Base-by-base conservation (phyloP, 2,888 invertebrate genomes). In the Diachrysia chrysitis region DNA sequence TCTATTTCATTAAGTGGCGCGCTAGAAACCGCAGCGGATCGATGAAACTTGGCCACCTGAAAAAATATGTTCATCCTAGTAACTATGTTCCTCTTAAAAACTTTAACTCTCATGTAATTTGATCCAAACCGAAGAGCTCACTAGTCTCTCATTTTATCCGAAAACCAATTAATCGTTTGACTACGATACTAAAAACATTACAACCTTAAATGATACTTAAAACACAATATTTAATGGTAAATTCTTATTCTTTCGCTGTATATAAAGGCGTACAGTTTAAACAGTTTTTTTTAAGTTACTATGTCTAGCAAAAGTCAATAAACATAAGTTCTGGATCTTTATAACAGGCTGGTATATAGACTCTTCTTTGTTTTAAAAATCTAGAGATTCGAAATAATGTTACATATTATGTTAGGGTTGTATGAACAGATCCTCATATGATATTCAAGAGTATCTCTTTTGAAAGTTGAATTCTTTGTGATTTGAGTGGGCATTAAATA, bases 1-100 rank as follows among this genome's bases (percentile, higher is more conserved):
- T 95, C 95, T 94, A 94, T 95, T 95, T 94, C 94, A 93, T 94
- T 94, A 93, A 93, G 93, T 94, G 93, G 92, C 90, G 92, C 89
- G 93, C 80, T 88, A 91, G 89, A 90, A 92, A 93, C 95, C 95
- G 89, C 95, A 92, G 84, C 81, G 91, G 92, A 91, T 95, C 95
- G 93, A 93, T 93, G 87, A 73, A 77, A 87, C 86, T 88, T 87
- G 83, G 85, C 84, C 87, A 88, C 86, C 88, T 89, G 86, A 89
- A 93, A 92, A 90, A 90, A 86, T 74, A 63, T 73, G 58, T 35
- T 23, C 63, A 69, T 76, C 73, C 77, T 69, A 48, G 61, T 53
- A 57, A 58, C 37, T 57, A 23, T 19, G 57, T 23, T 4, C 55
- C 23, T 58, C 66, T 42, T 16, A 9, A 7, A 1, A 10, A 46